Conservation (phyloP, 2,797 vertebrate genomes). For the Sebastes trivittatus region DNA sequence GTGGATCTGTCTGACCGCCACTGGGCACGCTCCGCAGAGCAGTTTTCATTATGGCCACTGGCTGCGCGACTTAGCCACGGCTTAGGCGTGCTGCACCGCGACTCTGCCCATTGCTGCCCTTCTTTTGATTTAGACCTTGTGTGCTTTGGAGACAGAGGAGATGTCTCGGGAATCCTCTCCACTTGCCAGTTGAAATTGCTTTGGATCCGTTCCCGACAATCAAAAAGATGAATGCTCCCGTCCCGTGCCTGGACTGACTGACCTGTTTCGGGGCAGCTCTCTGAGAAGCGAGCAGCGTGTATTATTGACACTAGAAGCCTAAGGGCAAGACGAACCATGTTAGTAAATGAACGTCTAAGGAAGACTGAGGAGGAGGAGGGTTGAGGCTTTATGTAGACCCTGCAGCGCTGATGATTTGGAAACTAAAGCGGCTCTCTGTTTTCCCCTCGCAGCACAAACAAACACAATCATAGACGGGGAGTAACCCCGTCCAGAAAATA, state of each 20-base stretch:
- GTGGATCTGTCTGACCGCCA: slow-evolving; percentile 77
- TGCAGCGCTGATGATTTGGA: slow-evolving; percentile 65
- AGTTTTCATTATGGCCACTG: slow-evolving; percentile 79
- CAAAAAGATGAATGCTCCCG: slow-evolving; percentile 65
- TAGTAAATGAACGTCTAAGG: slow-evolving; percentile 53
- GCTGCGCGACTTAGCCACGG: slow-evolving; percentile 71
- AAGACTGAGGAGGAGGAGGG: slow-evolving; percentile 36
- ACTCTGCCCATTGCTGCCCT: slow-evolving; percentile 66
- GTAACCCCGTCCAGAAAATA: slow-evolving; percentile 68
- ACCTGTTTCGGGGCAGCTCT: slow-evolving; percentile 53
- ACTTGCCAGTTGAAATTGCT: slow-evolving; percentile 79
- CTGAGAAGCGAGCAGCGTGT: slow-evolving; percentile 22
- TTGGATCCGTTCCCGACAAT: slow-evolving; percentile 77
- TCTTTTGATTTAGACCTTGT: slow-evolving; percentile 79
- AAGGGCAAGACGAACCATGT: slow-evolving; percentile 56
- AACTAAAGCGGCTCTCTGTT: slow-evolving; percentile 65
- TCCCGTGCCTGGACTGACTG: slow-evolving; percentile 58
- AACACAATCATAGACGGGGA: slow-evolving; percentile 75
- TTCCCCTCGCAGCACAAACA: slow-evolving; percentile 75
- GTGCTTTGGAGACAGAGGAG: slow-evolving; percentile 81
- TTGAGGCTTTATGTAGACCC: slow-evolving; percentile 51
- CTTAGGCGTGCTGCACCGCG: slow-evolving; percentile 68
- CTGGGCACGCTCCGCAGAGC: slow-evolving; percentile 70
- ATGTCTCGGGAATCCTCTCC: slow-evolving; percentile 79
- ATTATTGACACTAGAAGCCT: slow-evolving; percentile 60